A percentile compares a stretch with the other conserved stretches of the same genome.
Evolutionary conservation across 2,888 invertebrate species (phyloP).

Genomic region (Leucophenga maculata): DNA sequence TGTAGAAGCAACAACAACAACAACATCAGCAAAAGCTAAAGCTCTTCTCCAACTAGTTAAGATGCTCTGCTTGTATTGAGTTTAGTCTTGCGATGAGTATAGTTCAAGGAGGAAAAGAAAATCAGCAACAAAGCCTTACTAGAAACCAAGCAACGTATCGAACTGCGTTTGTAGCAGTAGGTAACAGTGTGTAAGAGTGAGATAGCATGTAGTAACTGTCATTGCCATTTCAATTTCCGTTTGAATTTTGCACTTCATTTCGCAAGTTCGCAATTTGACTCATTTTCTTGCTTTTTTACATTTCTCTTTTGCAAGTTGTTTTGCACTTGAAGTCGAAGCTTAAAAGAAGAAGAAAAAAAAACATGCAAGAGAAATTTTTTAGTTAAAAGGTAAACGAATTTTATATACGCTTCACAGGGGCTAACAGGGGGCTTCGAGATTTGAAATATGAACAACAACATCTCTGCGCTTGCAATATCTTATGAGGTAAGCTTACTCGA

Average conservation of each 20-base stretch:
- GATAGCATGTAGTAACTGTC: slow-evolving; percentile 45
- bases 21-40: neutral
- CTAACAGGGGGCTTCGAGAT: too few relatives aligned
- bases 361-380: neutral
- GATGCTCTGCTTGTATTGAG: slow-evolving; percentile 31
- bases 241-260: slow-evolving; percentile 68
- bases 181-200: slow-evolving; percentile 5
- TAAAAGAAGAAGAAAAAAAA: slow-evolving; percentile 8
- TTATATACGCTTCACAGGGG: neutral
- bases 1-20: slow-evolving; percentile 15
- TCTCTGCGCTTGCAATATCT: too few relatives aligned
- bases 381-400: too few relatives aligned
- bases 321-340: slow-evolving; percentile 8
- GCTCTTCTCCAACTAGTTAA: slow-evolving; percentile 10
- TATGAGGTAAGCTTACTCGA: too few relatives aligned
- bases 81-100: neutral
- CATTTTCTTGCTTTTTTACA: slow-evolving; percentile 37
- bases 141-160: neutral
- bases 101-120: slow-evolving; percentile 44
- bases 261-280: slow-evolving; percentile 64
- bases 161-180: neutral
- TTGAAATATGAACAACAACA: too few relatives aligned
- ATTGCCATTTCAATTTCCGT: slow-evolving; percentile 68
- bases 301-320: slow-evolving; percentile 11
- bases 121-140: slow-evolving; percentile 29